A percentile compares a stretch with the other conserved stretches of the same genome.
Conservation (phyloP, 2,113 vertebrate genomes). For the Proteles cristata region DNA sequence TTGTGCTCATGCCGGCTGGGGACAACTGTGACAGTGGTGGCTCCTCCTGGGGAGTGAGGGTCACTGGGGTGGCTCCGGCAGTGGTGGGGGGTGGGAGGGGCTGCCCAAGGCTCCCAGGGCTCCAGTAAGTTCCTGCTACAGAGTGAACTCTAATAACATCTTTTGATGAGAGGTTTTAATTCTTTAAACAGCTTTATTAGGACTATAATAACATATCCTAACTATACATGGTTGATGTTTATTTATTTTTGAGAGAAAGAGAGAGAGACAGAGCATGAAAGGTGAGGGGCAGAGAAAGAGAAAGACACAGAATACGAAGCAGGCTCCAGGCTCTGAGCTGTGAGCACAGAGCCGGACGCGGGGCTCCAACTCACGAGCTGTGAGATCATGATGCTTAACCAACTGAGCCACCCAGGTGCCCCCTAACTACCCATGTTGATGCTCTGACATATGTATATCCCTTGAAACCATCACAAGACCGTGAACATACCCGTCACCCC, state of each 20-base stretch:
- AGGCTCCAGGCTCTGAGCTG: no score
- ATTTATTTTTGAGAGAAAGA: no score
- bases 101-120: neutral
- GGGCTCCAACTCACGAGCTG: no score
- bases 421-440: neutral
- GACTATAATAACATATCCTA: neutral
- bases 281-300: no score
- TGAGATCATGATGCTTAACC: no score
- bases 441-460: neutral
- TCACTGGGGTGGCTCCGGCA: accelerated
- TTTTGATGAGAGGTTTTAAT: neutral
- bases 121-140: neutral
- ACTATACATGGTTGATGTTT: neutral
- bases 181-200: neutral
- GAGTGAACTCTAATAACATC: neutral
- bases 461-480: neutral
- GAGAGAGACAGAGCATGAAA: no score
- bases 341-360: no score
- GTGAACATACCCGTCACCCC: neutral
- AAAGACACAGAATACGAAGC: no score
- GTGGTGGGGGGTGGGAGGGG: accelerated
- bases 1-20: neutral
- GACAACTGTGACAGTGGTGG: neutral
- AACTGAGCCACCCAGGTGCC: no score
- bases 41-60: neutral